Conservation (phyloP, 1,140 invertebrate species). For the Hylaeus volcanicus region DNA sequence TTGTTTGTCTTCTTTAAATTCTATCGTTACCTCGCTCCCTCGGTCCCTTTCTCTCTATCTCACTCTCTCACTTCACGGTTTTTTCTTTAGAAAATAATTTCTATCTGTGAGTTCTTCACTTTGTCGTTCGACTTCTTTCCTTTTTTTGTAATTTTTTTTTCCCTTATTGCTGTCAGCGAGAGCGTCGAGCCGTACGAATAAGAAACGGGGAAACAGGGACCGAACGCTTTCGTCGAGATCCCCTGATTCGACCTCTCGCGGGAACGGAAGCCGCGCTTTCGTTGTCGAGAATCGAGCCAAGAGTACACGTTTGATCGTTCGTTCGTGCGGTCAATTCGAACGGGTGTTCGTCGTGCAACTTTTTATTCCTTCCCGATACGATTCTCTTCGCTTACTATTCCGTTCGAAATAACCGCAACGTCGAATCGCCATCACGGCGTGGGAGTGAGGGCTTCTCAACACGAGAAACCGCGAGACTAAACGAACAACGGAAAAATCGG, state of each 20-base stretch:
- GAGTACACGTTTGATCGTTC: background rate
- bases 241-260: background rate
- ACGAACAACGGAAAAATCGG: constrained; percentile 15
- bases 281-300: background rate
- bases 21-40: constrained; percentile 1
- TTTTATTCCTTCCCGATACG: background rate
- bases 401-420: background rate
- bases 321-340: constrained; percentile 14
- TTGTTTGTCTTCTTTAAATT: constrained; percentile 3
- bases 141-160: constrained; percentile 3
- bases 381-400: background rate
- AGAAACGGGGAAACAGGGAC: background rate
- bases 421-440: background rate
- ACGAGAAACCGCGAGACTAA: constrained; percentile 41
- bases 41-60: constrained; percentile 26
- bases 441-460: background rate
- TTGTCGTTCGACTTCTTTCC: background rate
- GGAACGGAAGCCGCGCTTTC: background rate
- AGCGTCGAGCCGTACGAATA: constrained; percentile 4
- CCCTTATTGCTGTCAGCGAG: background rate
- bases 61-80: constrained; percentile 12
- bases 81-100: constrained; percentile 54
- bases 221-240: background rate
- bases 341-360: background rate
- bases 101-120: constrained; percentile 32